Conservation (phyloP, 2,797 vertebrate genomes). For the Halcyon leucocephala region DNA sequence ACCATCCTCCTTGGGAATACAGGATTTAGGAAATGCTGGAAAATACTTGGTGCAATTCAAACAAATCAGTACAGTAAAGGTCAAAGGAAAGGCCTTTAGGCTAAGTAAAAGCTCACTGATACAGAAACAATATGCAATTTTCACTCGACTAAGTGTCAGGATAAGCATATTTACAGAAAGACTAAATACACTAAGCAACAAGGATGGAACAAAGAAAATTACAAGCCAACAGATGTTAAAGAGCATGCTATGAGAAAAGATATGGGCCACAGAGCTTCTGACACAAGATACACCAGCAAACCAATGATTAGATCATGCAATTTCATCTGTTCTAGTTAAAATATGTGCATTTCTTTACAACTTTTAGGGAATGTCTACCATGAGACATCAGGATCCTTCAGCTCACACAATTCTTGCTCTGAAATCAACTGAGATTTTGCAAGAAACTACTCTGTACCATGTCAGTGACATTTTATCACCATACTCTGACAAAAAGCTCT, state of each 20-base stretch:
- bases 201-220: not conserved
- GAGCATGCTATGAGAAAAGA: not conserved
- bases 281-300: not conserved
- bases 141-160: not conserved
- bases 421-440: not conserved
- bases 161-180: not conserved
- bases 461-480: not conserved
- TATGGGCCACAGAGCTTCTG: not conserved
- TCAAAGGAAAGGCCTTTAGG: not conserved
- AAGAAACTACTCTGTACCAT: not conserved
- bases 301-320: not conserved
- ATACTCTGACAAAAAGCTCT: not conserved
- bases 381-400: not conserved
- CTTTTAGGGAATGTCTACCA: not conserved
- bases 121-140: conserved; percentile 17
- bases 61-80: not conserved
- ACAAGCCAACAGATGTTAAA: not conserved
- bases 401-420: not conserved
- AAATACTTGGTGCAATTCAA: not conserved
- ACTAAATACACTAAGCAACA: not conserved
- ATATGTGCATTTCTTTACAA: not conserved
- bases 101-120: conserved; percentile 20
- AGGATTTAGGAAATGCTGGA: not conserved
- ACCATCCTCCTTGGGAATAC: not conserved
- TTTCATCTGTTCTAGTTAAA: not conserved